Conservation (phyloP, 2,888 invertebrate genomes). For the Pristionchus japonicus region DNA sequence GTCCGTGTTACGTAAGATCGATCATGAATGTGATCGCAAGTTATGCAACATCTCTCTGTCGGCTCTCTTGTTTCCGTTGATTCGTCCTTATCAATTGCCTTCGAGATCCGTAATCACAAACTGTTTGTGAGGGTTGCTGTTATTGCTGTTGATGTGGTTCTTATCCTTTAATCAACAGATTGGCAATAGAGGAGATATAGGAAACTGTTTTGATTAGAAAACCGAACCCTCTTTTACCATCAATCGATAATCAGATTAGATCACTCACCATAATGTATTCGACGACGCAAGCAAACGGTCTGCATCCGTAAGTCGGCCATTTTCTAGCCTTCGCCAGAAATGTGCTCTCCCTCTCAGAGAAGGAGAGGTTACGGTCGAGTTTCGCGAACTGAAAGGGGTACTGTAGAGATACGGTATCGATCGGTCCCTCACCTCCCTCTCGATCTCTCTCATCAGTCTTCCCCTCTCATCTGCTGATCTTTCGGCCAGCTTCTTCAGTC, state of each 20-base stretch:
- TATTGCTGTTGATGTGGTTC: neutral
- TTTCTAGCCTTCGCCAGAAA: constrained; percentile 9
- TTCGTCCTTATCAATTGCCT: constrained; percentile 2
- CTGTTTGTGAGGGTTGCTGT: no score
- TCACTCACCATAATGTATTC: constrained; percentile 13
- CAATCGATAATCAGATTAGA: no score
- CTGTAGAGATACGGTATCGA: neutral
- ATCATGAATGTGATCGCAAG: neutral
- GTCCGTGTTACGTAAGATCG: neutral
- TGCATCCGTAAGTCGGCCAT: constrained; percentile 27
- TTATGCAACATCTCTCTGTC: neutral
- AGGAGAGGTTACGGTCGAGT: neutral
- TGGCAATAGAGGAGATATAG: neutral
- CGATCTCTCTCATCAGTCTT: neutral
- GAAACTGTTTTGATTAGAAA: no score
- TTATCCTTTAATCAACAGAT: neutral
- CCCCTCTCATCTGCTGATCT: neutral
- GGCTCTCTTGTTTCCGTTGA: neutral
- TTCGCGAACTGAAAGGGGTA: neutral
- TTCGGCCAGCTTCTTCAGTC: neutral
- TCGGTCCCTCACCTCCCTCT: neutral
- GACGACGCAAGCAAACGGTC: constrained; percentile 2
- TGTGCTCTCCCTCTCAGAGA: neutral
- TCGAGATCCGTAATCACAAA: neutral
- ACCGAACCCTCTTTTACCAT: no score